These are phyloP conservation scores for Thumatha senex DNA, from an alignment of 2,888 invertebrate species.

Conservation along the genomic window DNA sequence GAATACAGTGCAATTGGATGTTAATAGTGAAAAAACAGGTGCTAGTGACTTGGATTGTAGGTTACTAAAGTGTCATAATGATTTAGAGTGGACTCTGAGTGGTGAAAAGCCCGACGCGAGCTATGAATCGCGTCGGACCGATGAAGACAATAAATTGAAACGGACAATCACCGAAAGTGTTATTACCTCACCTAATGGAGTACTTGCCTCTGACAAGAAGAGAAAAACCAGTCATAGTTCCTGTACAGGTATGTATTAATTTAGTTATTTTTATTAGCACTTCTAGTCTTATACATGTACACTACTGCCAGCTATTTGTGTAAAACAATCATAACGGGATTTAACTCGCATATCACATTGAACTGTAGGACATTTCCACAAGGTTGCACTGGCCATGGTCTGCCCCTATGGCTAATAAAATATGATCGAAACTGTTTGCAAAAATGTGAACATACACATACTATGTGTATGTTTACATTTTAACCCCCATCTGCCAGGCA, in stretches of 20 bases:
- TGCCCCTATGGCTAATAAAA: too few relatives aligned
- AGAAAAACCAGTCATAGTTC: conserved; percentile 84
- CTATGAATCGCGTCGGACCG: conserved; percentile 31
- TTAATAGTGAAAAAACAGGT: conserved; percentile 61
- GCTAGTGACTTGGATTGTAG: conserved; percentile 70
- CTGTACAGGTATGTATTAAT: conserved; percentile 68
- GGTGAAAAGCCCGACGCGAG: conserved; percentile 46
- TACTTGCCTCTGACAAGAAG: conserved; percentile 85
- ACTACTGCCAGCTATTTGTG: conserved; percentile 10
- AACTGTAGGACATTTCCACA: too few relatives aligned
- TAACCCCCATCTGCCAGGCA: too few relatives aligned
- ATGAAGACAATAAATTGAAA: conserved; percentile 58
- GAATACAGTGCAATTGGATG: conserved; percentile 64
- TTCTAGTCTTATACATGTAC: conserved; percentile 1
- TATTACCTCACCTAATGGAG: conserved; percentile 82
- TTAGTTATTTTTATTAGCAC: background rate
- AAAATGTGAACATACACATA: too few relatives aligned
- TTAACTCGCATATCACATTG: too few relatives aligned
- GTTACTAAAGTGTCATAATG: conserved; percentile 66
- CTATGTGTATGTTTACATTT: too few relatives aligned
- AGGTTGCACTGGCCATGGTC: too few relatives aligned
- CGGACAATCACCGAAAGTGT: conserved; percentile 76
- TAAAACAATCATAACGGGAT: background rate
- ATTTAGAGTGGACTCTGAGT: conserved; percentile 70
- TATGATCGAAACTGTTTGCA: too few relatives aligned